Base-by-base conservation (phyloP, 2,113 vertebrate genomes). In the Muntiacus reevesi region DNA sequence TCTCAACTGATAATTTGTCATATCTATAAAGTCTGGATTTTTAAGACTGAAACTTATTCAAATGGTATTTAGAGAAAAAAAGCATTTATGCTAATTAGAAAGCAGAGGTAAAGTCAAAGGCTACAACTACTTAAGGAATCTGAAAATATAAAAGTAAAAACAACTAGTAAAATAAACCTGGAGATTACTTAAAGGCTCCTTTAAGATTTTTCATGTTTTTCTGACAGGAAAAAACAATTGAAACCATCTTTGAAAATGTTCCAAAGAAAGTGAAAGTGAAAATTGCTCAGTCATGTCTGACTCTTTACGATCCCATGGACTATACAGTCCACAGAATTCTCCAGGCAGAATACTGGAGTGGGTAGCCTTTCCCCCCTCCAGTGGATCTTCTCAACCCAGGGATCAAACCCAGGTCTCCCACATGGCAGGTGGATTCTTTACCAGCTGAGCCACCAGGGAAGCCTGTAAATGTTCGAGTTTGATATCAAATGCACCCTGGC, bases 151-250 rank as follows among this genome's bases (percentile, higher is more conserved):
- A 40, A 93, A 45, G 45, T 54, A 52, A 83, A 97, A 90, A 93
- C 55, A 87, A 87, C 67, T 91, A 89, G 17, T 60, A 92, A 85
- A 88, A 84, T 67, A 27, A 33, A 55, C 19, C 11, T 93, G 54
- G 43, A 88, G 40, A 86, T 96, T 88, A 97, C 12, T 92, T 92
- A 94, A 95, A 98, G 91, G 2, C 23, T 95, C 50, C 91, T 97
- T 92, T 30, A 93, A 94, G 43, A 86, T 76, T 87, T 96, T 94
- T 95, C 28, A 85, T 55, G 57, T 97, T 17, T 94, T 96, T 93
- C n/a, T 91, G 47, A n/a, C 27, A 94, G 83, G 62, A 67, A 96
- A 89, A 90, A 71, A 40, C 67, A 92, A 92, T 30, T 59, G 59
- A 85, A 92, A 88, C 81, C 96, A 28, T 95, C 86, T 95, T 87